Evolutionary conservation across 2,113 vertebrate species (phyloP), one percentile per base, ranked within the genome.

Genomic region (Cyanoderma ruficeps): DNA sequence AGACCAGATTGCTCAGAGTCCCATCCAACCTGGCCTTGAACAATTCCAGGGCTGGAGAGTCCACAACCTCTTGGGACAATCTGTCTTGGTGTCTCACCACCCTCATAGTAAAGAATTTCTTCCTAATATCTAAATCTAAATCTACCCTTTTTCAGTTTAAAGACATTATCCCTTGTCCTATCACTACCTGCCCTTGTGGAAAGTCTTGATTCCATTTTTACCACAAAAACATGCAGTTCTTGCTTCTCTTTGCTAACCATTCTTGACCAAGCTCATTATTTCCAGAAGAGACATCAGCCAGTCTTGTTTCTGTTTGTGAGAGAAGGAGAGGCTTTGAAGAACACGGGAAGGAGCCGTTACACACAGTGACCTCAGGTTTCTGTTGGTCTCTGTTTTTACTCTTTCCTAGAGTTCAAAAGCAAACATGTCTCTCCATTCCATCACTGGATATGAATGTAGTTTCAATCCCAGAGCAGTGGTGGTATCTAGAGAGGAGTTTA

Each of bases 371-470:
- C 4, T 1, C 71, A 55, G 56, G 24, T 85, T 93, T 81, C 76
- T 89, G 35, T 31, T 7, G 1, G 41, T 71, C 74, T 91, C 75
- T 67, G 18, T 42, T 83, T 68, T 78, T 46, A 9, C 56, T 60
- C 1, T 83, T 91, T 92, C 85, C 41, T 94, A 56, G 60, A 90
- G 85, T 81, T 88, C 90, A 89, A 90, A 96, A 81, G 64, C 70
- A 75, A 31, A 56, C 0, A 0, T 22, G 30, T 44, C 44, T 79
- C 64, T 82, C 59, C 59, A 8, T 61, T 91, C 67, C 90, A 35
- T 81, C 63, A 33, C 69, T 81, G 44, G 60, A 30, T 89, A 53
- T 17, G 9, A 92, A 30, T 60, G 52, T 10, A 77, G 35, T 86
- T 93, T 77, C 90, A 94, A 19, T 90, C 71, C 63, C 85, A 78